Percentiles rank a stretch among this genome's conserved stretches.
Conservation (phyloP, 2,113 vertebrate genomes). For the Coracopsis vasa region DNA sequence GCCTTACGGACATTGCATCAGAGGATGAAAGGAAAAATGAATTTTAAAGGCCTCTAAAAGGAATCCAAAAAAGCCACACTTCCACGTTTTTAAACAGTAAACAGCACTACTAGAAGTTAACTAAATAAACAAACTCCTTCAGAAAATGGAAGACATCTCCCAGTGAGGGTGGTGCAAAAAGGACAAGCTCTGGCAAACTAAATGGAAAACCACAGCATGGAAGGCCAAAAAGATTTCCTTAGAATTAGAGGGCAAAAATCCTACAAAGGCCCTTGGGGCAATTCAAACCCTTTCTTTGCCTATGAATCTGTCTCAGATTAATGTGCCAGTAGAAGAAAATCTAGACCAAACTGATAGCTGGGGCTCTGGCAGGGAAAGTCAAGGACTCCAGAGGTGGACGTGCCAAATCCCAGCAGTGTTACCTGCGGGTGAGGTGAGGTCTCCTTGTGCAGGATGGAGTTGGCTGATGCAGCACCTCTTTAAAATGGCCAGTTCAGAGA, state of each 20-base stretch:
- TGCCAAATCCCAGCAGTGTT: neutral
- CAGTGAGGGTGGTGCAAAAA: neutral
- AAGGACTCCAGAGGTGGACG: neutral
- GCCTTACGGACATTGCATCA: neutral
- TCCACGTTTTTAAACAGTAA: neutral
- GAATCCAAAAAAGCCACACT: neutral
- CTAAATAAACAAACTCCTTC: neutral
- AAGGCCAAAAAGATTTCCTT: neutral
- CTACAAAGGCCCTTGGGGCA: neutral
- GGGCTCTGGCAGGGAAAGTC: neutral
- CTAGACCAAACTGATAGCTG: neutral
- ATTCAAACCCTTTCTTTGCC: neutral
- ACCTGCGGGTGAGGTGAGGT: no score
- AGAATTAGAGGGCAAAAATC: neutral
- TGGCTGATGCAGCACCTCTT: neutral
- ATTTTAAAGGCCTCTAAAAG: neutral
- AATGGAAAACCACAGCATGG: neutral
- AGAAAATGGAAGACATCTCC: neutral
- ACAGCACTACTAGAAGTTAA: neutral
- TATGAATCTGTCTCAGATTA: neutral
- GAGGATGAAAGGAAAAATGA: neutral
- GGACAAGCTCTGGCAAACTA: neutral
- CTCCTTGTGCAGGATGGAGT: fast-evolving
- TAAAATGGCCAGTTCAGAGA: neutral
- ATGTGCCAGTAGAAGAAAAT: neutral